Conservation (phyloP, 2,113 vertebrate genomes). For the Chelonoidis abingdonii region DNA sequence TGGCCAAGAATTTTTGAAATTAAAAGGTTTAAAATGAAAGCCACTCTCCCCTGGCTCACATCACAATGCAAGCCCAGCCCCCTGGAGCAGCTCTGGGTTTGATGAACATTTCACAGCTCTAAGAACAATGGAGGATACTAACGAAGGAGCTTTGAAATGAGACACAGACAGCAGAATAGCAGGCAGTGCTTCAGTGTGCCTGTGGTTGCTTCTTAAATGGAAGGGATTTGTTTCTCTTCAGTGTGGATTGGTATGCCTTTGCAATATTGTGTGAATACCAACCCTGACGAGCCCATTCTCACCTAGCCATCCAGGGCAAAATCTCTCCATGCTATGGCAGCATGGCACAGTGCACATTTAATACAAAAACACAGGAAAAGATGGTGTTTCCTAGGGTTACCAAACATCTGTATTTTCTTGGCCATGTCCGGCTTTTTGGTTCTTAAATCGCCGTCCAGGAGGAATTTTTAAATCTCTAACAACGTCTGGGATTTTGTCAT, state of each 20-base stretch:
- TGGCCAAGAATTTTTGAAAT: fast-evolving
- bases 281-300: background rate
- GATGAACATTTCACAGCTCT: background rate
- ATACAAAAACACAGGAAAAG: background rate
- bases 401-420: too few relatives aligned
- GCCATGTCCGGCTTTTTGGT: too few relatives aligned
- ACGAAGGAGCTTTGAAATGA: background rate
- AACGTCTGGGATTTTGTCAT: too few relatives aligned
- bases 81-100: background rate
- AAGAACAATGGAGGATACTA: background rate
- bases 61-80: background rate
- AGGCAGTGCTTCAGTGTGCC: background rate
- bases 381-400: background rate
- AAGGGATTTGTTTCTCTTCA: background rate
- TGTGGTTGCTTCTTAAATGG: background rate
- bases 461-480: too few relatives aligned
- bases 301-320: background rate
- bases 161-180: background rate
- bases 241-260: fast-evolving
- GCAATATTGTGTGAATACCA: background rate
- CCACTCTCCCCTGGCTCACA: background rate
- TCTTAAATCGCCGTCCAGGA: too few relatives aligned
- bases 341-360: background rate
- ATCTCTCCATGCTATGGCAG: background rate
- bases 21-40: background rate